Evolutionary conservation across 2,888 invertebrate genomes (phyloP), one percentile per base, ranked within the genome.

Genomic region (Slavum lentiscoides): DNA sequence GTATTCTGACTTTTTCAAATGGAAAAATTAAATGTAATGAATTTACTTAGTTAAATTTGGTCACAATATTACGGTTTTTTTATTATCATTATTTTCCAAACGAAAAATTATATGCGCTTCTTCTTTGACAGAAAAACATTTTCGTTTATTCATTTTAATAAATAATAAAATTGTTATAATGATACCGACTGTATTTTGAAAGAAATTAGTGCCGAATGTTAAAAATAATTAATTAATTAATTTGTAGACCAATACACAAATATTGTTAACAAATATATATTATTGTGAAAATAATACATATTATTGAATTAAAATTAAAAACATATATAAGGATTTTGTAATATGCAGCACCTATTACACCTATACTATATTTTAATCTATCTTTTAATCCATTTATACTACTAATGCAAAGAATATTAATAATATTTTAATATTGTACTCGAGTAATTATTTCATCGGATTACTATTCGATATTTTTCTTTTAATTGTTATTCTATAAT

Each of bases 301-400:
- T 59, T 43, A 11, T 49, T 49, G 30, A 30, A 11, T 49, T n/a
- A 1, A 53, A 30, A 30, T 2, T 2, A 30, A 30, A 30, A 2
- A 30, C 4, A 30, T 19, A 37, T 66, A 74, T 43, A 43, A 58
- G 67, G 58, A 39, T 3, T 43, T 64, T 13, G 13, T 19, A 7
- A 43, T 49, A 67, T 30, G 75, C 75, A 75, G 67, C 37, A 67
- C 58, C 0, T 43, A 11, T n/a, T 9, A 75, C 67, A 67, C n/a
- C 0, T 13, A 8, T 23, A 55, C 4, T 23, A 5, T 67, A 13
- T 67, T 75, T 58, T 58, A 19, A 9, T 67, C 66, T 75, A 75
- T 59, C 13, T 59, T 5, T 75, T 49, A 66, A 21, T 39, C 74
- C 66, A 21, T 55, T 61, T n/a, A 55, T 55, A 23, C n/a, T 37